A percentile compares a stretch with the other conserved stretches of the same genome.
Evolutionary conservation across 2,888 invertebrate genomes (phyloP).

Genomic region (Amphipyra berbera): DNA sequence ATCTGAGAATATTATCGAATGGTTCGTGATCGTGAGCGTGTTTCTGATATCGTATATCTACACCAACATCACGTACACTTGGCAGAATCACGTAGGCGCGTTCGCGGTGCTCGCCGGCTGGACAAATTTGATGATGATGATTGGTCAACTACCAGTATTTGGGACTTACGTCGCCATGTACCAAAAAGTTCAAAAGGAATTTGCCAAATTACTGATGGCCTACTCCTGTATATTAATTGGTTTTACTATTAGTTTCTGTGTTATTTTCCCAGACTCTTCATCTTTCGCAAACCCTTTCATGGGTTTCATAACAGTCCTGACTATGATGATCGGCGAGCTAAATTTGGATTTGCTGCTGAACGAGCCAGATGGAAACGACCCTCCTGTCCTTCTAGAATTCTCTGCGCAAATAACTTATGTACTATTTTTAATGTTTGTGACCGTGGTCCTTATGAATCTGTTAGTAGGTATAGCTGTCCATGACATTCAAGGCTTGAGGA

Average conservation of each 20-base stretch:
- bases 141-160: slow-evolving; percentile 96
- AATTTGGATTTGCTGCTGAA: slow-evolving; percentile 94
- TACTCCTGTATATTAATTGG: slow-evolving; percentile 96
- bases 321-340: slow-evolving; percentile 97
- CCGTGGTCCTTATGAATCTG: slow-evolving; percentile 96
- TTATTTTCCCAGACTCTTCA: slow-evolving; percentile 95
- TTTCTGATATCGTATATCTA: slow-evolving; percentile 95
- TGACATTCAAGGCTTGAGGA: slow-evolving; percentile 95
- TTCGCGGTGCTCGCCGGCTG: slow-evolving; percentile 96
- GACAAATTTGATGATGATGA: slow-evolving; percentile 97
- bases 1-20: slow-evolving; percentile 96
- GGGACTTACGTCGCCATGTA: slow-evolving; percentile 98
- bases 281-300: slow-evolving; percentile 96
- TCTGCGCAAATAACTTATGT: slow-evolving; percentile 96
- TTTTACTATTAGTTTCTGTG: slow-evolving; percentile 96
- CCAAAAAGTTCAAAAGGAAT: slow-evolving; percentile 96
- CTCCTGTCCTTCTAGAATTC: slow-evolving; percentile 93
- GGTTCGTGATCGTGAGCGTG: slow-evolving; percentile 96
- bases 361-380: slow-evolving; percentile 94
- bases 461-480: slow-evolving; percentile 96
- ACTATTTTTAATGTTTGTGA: slow-evolving; percentile 94
- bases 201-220: slow-evolving; percentile 95
- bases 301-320: slow-evolving; percentile 95
- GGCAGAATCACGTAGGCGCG: slow-evolving; percentile 96
- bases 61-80: slow-evolving; percentile 93